Conservation (phyloP, 1,140 invertebrate species). For the Sarcophaga peregrina region DNA sequence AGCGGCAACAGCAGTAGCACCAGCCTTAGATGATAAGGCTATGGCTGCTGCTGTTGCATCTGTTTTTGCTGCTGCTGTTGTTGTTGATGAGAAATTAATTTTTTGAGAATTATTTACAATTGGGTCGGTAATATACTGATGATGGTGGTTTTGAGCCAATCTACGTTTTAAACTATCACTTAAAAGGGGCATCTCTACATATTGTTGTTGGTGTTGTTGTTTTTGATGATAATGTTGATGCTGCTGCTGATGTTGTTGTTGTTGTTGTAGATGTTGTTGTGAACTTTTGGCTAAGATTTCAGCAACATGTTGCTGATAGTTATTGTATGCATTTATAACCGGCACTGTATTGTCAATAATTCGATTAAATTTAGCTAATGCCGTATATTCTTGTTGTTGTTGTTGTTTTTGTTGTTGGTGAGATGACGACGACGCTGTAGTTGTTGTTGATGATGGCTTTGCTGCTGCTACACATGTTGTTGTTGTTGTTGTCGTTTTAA, state of each 20-base stretch:
- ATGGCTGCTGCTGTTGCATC: conserved; percentile 49
- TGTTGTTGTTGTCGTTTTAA: conserved; percentile 15
- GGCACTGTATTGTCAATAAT: conserved; percentile 61
- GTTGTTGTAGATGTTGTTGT: conserved; percentile 28
- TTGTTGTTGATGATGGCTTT: conserved; percentile 44
- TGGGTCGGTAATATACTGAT: conserved; percentile 43
- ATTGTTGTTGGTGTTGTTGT: conserved; percentile 52
- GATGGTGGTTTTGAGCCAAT: conserved; percentile 44
- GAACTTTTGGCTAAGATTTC: conserved; percentile 41
- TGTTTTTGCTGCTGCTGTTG: conserved; percentile 33
- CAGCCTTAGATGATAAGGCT: conserved; percentile 22
- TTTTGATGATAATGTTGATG: conserved; percentile 48
- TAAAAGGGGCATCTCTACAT: conserved; percentile 34
- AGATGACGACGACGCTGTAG: conserved; percentile 52
- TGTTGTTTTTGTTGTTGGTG: conserved; percentile 51
- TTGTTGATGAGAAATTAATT: conserved; percentile 43
- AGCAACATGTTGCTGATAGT: conserved; percentile 45
- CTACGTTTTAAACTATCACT: conserved; percentile 42
- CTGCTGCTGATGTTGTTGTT: conserved; percentile 29
- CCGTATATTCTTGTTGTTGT: conserved; percentile 49
- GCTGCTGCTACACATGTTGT: conserved; percentile 12
- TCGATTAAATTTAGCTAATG: conserved; percentile 67
- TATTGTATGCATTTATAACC: conserved; percentile 44
- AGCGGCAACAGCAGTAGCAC: not conserved
- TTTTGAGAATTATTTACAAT: conserved; percentile 34